Evolutionary conservation across 2,113 vertebrate genomes (phyloP).

Genomic region (Siniperca chuatsi): DNA sequence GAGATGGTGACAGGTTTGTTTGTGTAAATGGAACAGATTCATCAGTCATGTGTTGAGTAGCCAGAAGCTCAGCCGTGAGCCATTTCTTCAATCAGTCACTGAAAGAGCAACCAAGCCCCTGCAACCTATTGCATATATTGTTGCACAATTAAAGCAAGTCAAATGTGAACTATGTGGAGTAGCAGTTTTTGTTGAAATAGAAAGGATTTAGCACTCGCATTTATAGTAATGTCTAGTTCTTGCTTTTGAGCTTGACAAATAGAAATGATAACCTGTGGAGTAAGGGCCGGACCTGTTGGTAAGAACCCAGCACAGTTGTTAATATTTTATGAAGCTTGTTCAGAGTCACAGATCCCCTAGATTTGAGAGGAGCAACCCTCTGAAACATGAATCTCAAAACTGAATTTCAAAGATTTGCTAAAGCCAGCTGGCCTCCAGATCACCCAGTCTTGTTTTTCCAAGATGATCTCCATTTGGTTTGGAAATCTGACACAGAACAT

Average conservation of each 20-base stretch:
- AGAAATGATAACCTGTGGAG: constrained; percentile 42
- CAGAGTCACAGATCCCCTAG: constrained; percentile 67
- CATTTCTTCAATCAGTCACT: constrained; percentile 33
- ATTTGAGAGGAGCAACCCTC: constrained; percentile 49
- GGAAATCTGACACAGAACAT: not conserved
- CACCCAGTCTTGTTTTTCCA: not conserved
- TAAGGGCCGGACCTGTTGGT: constrained; percentile 27
- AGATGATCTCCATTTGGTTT: constrained; percentile 22
- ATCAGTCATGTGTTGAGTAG: constrained; percentile 27
- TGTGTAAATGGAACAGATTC: constrained; percentile 18
- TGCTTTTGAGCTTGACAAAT: constrained; percentile 19
- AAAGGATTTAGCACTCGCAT: not conserved
- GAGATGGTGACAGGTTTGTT: constrained; percentile 6
- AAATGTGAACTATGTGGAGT: not conserved
- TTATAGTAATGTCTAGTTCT: too few species aligned
- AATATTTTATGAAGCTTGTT: constrained; percentile 82
- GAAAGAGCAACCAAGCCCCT: constrained; percentile 1
- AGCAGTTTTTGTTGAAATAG: not conserved
- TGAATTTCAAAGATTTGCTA: constrained; percentile 64
- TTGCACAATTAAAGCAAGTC: constrained; percentile 20
- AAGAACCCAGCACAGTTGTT: constrained; percentile 47
- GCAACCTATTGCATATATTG: constrained; percentile 3
- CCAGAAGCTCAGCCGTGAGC: constrained; percentile 19
- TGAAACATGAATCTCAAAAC: constrained; percentile 57
- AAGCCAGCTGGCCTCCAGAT: not conserved